Conservation (phyloP, 2,113 vertebrate species). For the Myrmecophaga tridactyla region DNA sequence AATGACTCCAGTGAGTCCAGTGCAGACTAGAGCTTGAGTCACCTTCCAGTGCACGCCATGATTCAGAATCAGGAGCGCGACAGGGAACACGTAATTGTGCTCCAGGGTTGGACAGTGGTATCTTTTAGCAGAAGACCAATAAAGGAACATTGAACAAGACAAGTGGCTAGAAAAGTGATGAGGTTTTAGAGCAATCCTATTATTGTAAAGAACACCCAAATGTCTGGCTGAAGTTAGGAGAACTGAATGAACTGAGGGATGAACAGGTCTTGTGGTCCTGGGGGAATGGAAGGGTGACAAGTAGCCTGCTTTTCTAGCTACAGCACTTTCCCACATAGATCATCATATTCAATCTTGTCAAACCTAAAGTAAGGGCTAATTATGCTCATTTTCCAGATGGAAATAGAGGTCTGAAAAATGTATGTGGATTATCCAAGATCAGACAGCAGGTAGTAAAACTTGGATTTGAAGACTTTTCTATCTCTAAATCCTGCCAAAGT, state of each 20-base stretch:
- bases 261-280: neutral
- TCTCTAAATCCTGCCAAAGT: neutral
- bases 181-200: neutral
- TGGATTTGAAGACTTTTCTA: neutral
- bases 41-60: neutral
- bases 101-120: neutral
- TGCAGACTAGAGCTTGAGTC: neutral
- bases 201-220: neutral
- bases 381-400: neutral
- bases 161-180: neutral
- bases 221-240: neutral
- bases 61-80: neutral
- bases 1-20: neutral
- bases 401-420: neutral
- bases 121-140: neutral
- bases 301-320: neutral
- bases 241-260: neutral
- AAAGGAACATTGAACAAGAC: neutral
- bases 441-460: neutral
- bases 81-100: neutral
- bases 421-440: neutral
- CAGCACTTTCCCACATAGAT: neutral
- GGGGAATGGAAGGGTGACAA: neutral
- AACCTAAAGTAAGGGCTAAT: neutral
- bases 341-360: neutral